These are phyloP conservation scores for Meloidogyne hapla DNA, from an alignment of 1,140 invertebrate species.

Conservation along the genomic window DNA sequence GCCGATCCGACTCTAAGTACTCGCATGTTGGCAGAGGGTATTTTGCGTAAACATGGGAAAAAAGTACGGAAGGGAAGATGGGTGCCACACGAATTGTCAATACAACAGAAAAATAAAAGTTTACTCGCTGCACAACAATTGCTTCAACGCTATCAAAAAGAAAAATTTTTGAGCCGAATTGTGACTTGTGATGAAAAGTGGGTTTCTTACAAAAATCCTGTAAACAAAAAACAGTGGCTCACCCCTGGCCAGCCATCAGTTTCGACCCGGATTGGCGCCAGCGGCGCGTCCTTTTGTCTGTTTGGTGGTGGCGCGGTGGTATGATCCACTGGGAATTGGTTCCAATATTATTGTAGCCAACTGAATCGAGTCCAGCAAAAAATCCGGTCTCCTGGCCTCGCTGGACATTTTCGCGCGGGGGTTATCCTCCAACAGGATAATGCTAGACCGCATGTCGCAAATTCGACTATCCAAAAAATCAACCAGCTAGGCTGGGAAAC, in stretches of 20 bases:
- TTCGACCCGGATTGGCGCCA: not conserved
- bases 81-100: slow-evolving; percentile 22
- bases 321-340: no score
- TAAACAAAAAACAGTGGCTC: slow-evolving; percentile 19
- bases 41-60: slow-evolving; percentile 29
- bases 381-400: slow-evolving; percentile 14
- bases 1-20: slow-evolving; percentile 24
- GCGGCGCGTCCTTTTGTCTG: slow-evolving; percentile 15
- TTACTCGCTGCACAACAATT: not conserved
- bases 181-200: slow-evolving; percentile 20
- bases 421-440: slow-evolving; percentile 62
- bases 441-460: slow-evolving; percentile 53
- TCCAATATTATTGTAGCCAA: slow-evolving; percentile 24
- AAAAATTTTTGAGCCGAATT: slow-evolving; percentile 22
- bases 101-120: slow-evolving; percentile 26
- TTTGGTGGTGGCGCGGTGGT: slow-evolving; percentile 28
- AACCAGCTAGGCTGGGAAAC: no score
- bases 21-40: slow-evolving; percentile 27
- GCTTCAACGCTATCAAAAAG: not conserved
- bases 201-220: slow-evolving; percentile 20
- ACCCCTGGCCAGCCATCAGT: slow-evolving; percentile 22
- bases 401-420: not conserved
- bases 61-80: no score
- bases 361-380: slow-evolving; percentile 26
- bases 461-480: slow-evolving; percentile 44